phyloP scores from a whole-genome alignment of 2,797 vertebrate genomes.

The Pseudocheirus occidentalis region DNA sequence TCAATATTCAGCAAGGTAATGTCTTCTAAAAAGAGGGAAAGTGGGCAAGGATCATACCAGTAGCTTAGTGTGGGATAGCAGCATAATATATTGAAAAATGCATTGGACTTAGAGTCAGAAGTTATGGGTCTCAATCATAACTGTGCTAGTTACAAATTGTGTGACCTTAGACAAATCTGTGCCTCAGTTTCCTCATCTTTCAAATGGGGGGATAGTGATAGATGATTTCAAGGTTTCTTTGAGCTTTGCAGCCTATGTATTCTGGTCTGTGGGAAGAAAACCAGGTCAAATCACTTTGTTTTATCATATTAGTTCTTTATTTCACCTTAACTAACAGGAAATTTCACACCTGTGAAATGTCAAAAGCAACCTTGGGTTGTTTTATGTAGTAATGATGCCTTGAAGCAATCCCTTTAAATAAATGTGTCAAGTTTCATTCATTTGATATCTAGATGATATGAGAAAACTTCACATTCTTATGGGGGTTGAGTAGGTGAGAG shows the following conservation, averaged over 20 bases:
- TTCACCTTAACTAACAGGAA: constrained; percentile 71
- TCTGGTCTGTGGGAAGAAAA: constrained; percentile 40
- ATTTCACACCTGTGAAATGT: constrained; percentile 64
- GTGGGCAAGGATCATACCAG: not conserved
- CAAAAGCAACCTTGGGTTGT: constrained; percentile 61
- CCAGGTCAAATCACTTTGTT: constrained; percentile 63
- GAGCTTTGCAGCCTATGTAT: not conserved
- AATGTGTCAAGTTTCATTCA: constrained; percentile 73
- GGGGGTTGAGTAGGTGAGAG: constrained; percentile 25
- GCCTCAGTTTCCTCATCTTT: constrained; percentile 45
- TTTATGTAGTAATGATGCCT: constrained; percentile 68
- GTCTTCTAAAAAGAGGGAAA: constrained; percentile 9
- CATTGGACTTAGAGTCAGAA: not conserved
- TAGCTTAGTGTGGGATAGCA: not conserved
- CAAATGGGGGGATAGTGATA: not conserved
- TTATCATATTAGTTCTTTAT: constrained; percentile 65
- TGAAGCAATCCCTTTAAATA: constrained; percentile 70
- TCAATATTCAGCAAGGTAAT: constrained; percentile 9
- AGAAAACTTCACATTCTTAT: constrained; percentile 63
- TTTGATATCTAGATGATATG: constrained; percentile 66
- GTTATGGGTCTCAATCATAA: not conserved
- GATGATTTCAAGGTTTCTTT: not conserved
- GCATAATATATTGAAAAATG: not conserved
- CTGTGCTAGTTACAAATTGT: not conserved
- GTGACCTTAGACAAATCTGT: constrained; percentile 8